Percentiles rank a stretch among this genome's conserved stretches.
These are phyloP conservation scores for Paramormyrops kingsleyae DNA, from an alignment of 2,113 vertebrate species.

Conservation along the genomic window DNA sequence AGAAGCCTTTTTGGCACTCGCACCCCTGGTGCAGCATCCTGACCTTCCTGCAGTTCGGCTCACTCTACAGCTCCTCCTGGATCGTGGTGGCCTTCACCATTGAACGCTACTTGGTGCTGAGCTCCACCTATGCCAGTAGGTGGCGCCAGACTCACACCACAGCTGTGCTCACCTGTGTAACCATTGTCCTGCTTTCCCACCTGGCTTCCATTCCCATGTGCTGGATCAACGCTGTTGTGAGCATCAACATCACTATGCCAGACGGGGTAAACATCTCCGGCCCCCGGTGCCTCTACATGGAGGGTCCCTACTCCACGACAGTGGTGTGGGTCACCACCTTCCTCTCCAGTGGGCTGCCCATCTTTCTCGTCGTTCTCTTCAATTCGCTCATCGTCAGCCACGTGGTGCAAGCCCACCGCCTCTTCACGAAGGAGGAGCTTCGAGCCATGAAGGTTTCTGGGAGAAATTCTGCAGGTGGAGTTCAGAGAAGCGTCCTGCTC, in stretches of 20 bases:
- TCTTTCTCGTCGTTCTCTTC: conserved; percentile 58
- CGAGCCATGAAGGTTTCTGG: conserved; percentile 41
- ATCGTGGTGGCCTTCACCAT: conserved; percentile 66
- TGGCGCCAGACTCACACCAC: conserved; percentile 46
- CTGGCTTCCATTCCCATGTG: conserved; percentile 52
- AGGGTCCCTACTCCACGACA: conserved; percentile 46
- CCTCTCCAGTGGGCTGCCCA: conserved; percentile 60
- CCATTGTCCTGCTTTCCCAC: conserved; percentile 53
- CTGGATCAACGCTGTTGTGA: conserved; percentile 56
- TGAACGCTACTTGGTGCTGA: conserved; percentile 61
- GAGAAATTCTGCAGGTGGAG: conserved; percentile 36
- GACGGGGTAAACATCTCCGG: conserved; percentile 39
- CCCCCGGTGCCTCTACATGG: conserved; percentile 50
- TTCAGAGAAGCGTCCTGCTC: conserved; percentile 55
- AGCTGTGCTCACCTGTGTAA: conserved; percentile 41
- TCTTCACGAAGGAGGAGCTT: conserved; percentile 61
- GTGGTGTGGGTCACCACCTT: conserved; percentile 63
- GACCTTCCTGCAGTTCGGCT: conserved; percentile 58
- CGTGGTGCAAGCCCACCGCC: conserved; percentile 41
- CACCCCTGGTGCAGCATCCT: conserved; percentile 59
- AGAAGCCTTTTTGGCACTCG: conserved; percentile 61
- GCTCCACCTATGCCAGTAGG: conserved; percentile 40
- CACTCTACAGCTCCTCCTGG: conserved; percentile 63
- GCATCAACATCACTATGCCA: conserved; percentile 33
- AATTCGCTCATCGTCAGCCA: conserved; percentile 60